These are phyloP conservation scores for Sycobia sp. DNA, from an alignment of 1,140 invertebrate species.

Conservation along the genomic window DNA sequence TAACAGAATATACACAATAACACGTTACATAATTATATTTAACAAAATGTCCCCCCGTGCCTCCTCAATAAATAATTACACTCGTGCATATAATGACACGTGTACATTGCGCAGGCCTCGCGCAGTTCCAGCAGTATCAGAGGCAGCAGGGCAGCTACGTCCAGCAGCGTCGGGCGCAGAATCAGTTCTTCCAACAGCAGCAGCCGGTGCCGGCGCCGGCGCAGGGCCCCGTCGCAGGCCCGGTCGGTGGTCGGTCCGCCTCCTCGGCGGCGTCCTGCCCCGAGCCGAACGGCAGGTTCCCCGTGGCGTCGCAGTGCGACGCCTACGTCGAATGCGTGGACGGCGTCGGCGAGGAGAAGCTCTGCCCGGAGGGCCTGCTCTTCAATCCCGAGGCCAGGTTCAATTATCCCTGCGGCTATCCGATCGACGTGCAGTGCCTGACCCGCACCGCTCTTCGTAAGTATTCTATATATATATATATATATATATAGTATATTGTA, in stretches of 20 bases:
- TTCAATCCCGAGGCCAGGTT: constrained; percentile 78
- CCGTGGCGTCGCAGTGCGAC: constrained; percentile 76
- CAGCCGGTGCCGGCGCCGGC: neutral
- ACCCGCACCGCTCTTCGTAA: constrained; percentile 74
- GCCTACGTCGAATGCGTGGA: constrained; percentile 74
- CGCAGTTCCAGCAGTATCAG: constrained; percentile 12
- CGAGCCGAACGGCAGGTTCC: constrained; percentile 72
- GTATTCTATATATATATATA: too few relatives aligned
- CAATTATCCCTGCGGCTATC: constrained; percentile 82
- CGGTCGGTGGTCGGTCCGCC: too few relatives aligned
- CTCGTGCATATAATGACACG: too few relatives aligned
- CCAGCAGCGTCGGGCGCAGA: neutral
- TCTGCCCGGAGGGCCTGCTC: constrained; percentile 83
- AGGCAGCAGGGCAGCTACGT: too few relatives aligned
- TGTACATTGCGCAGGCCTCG: neutral
- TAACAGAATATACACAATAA: too few relatives aligned
- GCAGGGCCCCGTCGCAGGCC: too few relatives aligned
- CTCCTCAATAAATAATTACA: too few relatives aligned
- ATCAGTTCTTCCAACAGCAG: constrained; percentile 5
- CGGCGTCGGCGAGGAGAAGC: constrained; percentile 74
- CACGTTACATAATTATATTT: too few relatives aligned
- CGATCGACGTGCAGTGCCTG: constrained; percentile 78
- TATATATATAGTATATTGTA: too few relatives aligned
- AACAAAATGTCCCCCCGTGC: too few relatives aligned
- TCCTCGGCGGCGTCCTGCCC: constrained; percentile 58